Evolutionary conservation across 2,113 vertebrate species (phyloP).

Genomic region (Glaucomys volans): DNA sequence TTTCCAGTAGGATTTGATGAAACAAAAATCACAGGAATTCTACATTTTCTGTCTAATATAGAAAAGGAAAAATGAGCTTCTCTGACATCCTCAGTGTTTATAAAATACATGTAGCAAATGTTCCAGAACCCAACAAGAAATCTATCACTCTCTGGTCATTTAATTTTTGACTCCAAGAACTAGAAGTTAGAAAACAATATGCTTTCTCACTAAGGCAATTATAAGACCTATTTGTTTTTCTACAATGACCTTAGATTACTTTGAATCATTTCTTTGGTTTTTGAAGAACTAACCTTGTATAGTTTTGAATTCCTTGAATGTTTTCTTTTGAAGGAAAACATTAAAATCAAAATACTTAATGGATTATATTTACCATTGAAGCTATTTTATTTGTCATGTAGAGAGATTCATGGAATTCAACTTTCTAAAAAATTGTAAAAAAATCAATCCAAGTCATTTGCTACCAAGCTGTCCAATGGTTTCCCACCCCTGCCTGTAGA

Average conservation of each 20-base stretch:
- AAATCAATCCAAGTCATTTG: neutral
- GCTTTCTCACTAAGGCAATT: neutral
- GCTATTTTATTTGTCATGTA: neutral
- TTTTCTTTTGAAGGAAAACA: slow-evolving; percentile 21
- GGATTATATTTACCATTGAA: neutral
- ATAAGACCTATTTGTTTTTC: neutral
- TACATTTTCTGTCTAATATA: slow-evolving; percentile 35
- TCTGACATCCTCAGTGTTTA: slow-evolving; percentile 18
- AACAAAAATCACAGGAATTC: slow-evolving; percentile 23
- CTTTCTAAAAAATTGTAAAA: neutral
- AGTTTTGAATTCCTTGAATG: neutral
- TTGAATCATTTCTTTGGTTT: neutral
- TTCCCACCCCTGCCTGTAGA: neutral
- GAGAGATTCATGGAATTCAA: neutral
- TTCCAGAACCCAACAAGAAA: neutral
- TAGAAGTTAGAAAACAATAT: neutral
- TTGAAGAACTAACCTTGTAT: neutral
- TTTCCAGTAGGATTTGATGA: slow-evolving; percentile 46
- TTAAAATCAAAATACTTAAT: neutral
- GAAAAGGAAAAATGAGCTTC: neutral
- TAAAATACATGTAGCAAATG: slow-evolving; percentile 8
- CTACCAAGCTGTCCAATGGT: neutral
- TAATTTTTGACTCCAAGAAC: neutral
- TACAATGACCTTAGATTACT: neutral
- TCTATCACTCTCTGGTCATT: neutral